Evolutionary conservation across 2,888 invertebrate genomes (phyloP), one percentile per base, ranked within the genome.

Genomic region (Sinotaia quadrata): DNA sequence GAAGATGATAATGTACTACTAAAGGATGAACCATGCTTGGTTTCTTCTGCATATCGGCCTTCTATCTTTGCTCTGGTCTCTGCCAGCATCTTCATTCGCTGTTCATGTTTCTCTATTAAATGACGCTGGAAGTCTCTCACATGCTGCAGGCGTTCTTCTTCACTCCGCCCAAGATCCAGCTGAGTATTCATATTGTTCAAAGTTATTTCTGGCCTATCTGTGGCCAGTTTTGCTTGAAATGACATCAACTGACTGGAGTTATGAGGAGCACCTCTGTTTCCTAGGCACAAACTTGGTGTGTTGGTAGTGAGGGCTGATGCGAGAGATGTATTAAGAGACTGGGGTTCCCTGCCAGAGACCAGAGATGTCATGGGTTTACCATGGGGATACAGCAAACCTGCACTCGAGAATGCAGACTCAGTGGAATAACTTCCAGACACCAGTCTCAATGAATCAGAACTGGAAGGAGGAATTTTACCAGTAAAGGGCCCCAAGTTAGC

Each of bases 91-190:
- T 73, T 71, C 71, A 79, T 80, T 56, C 81, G 78, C 47, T 83
- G 78, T 47, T 80, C 79, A 72, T 84, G 80, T 58, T 78, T 76
- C 15, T 77, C 72, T 8, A 83, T 63, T 56, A 84, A 67, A 21
- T 75, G 72, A 47, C 78, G 74, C 67, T 84, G 84, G 66, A 82
- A 83, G 34, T 82, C 81, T 57, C 76, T 73, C 21, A 84, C 79
- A 57, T 75, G 77, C 58, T 67, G n/a, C n/a, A 67, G 0, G 15
- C 67, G 66, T 54, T 67, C 70, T 27, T 68, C 62, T 29, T 70
- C 70, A 29, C 54, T 4, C 27, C 27, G 1, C 7, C 44, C 29
- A 1, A 44, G 29, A 34, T n/a, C 27, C 51, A 33, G 36, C 47
- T n/a, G 61, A 36, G 5, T 31, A 5, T 12, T 21, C 2, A 34